Conservation (phyloP, 2,113 vertebrate species). For the Malurus cyaneus region DNA sequence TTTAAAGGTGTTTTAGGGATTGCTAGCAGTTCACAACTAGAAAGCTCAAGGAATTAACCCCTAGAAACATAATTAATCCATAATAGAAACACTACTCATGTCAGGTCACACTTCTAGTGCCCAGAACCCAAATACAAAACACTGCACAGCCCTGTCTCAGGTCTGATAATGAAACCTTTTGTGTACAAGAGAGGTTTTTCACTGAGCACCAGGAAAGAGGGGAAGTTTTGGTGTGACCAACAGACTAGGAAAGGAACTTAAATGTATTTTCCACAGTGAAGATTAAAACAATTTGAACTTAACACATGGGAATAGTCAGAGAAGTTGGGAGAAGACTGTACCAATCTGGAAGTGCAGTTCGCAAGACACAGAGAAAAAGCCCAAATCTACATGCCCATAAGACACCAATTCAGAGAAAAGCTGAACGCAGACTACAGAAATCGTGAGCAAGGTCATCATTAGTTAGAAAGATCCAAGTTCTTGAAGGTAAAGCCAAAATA, state of each 20-base stretch:
- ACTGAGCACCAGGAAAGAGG: background rate
- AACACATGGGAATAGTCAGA: background rate
- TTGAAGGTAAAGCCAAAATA: background rate
- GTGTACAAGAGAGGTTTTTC: background rate
- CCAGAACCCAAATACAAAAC: background rate
- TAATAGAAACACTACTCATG: background rate
- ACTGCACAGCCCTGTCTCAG: background rate
- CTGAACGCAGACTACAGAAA: background rate
- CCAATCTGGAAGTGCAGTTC: background rate
- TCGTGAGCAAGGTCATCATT: background rate
- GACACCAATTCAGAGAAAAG: background rate
- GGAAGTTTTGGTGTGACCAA: background rate
- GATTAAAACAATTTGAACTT: background rate
- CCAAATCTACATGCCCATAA: background rate
- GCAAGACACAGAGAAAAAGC: background rate
- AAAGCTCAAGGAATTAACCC: background rate
- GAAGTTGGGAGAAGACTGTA: background rate
- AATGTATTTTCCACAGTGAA: background rate
- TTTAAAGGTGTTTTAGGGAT: background rate
- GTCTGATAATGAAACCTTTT: background rate
- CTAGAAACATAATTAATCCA: background rate
- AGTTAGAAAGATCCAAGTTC: background rate
- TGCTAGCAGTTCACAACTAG: background rate
- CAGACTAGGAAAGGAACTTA: background rate
- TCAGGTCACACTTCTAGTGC: fast-evolving